Evolutionary conservation across 1,140 invertebrate species (phyloP), one percentile per base, ranked within the genome.

Genomic region (Drosophila eugracilis): DNA sequence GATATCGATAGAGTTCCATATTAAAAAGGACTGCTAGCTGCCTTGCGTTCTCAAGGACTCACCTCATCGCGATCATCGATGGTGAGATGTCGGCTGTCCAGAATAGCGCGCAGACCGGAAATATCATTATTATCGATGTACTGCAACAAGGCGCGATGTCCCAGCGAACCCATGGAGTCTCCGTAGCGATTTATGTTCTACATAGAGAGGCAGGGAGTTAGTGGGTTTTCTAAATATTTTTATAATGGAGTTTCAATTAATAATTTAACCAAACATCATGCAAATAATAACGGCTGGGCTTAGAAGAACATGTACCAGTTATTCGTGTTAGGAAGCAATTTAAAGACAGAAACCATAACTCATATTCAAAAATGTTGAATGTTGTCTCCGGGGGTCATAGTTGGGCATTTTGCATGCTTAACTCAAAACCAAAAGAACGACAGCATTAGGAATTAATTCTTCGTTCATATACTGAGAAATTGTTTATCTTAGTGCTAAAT

Each of bases 41-140:
- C n/a, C n/a, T 34, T n/a, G 1, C 1, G 3, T 3, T 9, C 6
- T 19, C 1, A 5, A 9, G 7, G 22, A 91, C 89, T 92, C 92
- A 98, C 97, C 93, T 98, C 97, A 93, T 98, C 97, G 84, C 95
- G 94, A 92, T 98, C 98, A 91, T 99, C 97, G 69, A 98, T 93
- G 75, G 94, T 94, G 59, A 96, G 92, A 91, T 96, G 94, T 88
- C 96, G 96, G 85, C 95, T 97, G 74, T 96, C 95, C 57, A 98
- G 93, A 91, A 96, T 97, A 76, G 94, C 94, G 78, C 96, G 95
- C 26, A 98, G 93, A 77, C 95, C 96, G 57, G 92, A 92, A 48
- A 96, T 93, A 92, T 97, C 96, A 92, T 97, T 96, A 90, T 95
- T 95, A 86, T 94, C 94, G 81, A 97, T 95, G 92, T 95, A 96